A percentile compares a stretch with the other conserved stretches of the same genome.
Conservation (phyloP, 2,797 vertebrate species). For the Gobio occitaniae region DNA sequence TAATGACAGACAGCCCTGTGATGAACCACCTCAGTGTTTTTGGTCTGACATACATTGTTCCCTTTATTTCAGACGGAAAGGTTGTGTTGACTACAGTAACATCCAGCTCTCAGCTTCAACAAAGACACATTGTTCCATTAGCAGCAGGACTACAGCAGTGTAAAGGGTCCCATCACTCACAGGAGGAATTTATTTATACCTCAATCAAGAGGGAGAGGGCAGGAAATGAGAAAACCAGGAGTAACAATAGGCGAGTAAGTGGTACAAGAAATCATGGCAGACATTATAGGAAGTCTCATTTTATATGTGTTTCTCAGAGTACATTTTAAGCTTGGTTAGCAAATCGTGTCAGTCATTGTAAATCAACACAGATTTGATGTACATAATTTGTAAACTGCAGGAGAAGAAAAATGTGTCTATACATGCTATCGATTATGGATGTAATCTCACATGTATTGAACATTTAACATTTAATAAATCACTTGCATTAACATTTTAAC, state of each 20-base stretch:
- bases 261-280: conserved; percentile 35
- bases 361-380: neutral
- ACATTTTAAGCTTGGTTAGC: neutral
- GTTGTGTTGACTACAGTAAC: conserved; percentile 24
- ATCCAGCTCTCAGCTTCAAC: conserved; percentile 46
- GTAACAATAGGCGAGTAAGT: conserved; percentile 33
- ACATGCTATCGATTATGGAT: neutral
- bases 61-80: conserved; percentile 39
- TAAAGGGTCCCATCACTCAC: conserved; percentile 51
- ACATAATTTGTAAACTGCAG: neutral
- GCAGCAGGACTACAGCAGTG: conserved; percentile 41
- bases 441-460: neutral
- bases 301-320: neutral
- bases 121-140: conserved; percentile 60
- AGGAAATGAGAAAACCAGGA: conserved; percentile 46
- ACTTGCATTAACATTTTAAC: neutral
- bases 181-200: conserved; percentile 51
- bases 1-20: conserved; percentile 50
- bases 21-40: conserved; percentile 44
- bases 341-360: neutral
- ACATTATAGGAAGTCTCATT: conserved; percentile 24
- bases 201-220: conserved; percentile 52
- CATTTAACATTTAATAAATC: neutral
- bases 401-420: neutral
- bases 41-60: conserved; percentile 22